phyloP scores from a whole-genome alignment of 2,888 invertebrate species.

The Hydropsyche betteni region DNA sequence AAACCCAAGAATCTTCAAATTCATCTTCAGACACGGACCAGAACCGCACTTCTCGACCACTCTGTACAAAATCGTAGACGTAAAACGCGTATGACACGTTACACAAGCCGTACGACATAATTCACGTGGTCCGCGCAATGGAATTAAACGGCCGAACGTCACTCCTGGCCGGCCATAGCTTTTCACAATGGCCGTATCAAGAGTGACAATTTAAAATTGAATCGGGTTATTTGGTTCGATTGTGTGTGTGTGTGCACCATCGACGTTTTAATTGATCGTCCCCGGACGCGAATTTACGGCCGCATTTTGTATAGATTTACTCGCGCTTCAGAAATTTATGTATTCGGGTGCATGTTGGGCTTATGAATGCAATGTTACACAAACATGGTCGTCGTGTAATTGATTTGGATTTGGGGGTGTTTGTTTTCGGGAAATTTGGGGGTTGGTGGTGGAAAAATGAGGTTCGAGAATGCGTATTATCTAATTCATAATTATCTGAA shows the following conservation, averaged over 20 bases:
- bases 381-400: not conserved
- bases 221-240: slow-evolving; percentile 21
- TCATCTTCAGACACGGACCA: too few species aligned
- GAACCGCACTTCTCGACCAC: too few species aligned
- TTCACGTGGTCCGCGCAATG: slow-evolving; percentile 17
- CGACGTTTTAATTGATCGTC: slow-evolving; percentile 31
- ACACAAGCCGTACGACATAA: slow-evolving; percentile 3
- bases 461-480: too few species aligned
- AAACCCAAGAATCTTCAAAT: too few species aligned
- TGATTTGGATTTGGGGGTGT: not conserved
- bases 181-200: slow-evolving; percentile 23
- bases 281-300: slow-evolving; percentile 9
- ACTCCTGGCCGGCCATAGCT: not conserved
- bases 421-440: not conserved
- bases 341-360: not conserved
- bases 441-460: not conserved
- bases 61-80: too few species aligned
- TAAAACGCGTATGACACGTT: not conserved
- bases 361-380: too few species aligned
- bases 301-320: slow-evolving; percentile 24
- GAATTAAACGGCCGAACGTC: slow-evolving; percentile 34
- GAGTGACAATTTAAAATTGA: slow-evolving; percentile 38
- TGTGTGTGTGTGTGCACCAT: slow-evolving; percentile 2
- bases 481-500: too few species aligned
- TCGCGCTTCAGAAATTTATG: slow-evolving; percentile 8